Conservation (phyloP, 2,888 invertebrate species). For the Maniola hyperantus region DNA sequence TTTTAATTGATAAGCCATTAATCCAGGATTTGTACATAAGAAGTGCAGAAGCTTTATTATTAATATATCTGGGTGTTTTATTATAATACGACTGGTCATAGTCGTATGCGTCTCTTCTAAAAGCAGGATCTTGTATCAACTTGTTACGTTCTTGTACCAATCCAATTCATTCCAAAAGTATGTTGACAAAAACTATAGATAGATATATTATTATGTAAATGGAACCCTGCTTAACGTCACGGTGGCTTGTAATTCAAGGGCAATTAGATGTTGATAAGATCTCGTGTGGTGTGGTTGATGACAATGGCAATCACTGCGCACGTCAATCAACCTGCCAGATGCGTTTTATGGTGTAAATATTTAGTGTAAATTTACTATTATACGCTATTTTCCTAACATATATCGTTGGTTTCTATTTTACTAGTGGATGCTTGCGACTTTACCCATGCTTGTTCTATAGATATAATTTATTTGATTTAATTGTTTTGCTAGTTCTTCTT, state of each 20-base stretch:
- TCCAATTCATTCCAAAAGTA: not conserved
- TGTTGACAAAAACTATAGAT: not conserved
- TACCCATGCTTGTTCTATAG: not conserved
- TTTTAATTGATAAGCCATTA: no score
- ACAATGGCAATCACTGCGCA: conserved; percentile 35
- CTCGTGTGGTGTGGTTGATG: conserved; percentile 35
- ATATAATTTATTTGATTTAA: no score
- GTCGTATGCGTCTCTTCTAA: no score
- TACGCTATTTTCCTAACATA: conserved; percentile 1
- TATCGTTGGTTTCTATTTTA: not conserved
- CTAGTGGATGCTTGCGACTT: not conserved
- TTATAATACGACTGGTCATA: no score
- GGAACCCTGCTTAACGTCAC: conserved; percentile 1
- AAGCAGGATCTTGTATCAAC: no score
- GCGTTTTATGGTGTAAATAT: conserved; percentile 39
- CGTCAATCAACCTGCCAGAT: conserved; percentile 40
- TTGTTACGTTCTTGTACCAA: no score
- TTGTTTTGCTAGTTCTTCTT: not conserved
- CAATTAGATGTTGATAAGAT: conserved; percentile 30
- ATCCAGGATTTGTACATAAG: no score
- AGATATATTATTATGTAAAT: not conserved
- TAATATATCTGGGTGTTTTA: no score
- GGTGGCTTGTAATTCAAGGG: conserved; percentile 29
- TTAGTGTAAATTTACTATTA: conserved; percentile 21
- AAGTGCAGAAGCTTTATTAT: no score